Conservation (phyloP, 2,888 invertebrate species). For the Nephrotoma guestfalica region DNA sequence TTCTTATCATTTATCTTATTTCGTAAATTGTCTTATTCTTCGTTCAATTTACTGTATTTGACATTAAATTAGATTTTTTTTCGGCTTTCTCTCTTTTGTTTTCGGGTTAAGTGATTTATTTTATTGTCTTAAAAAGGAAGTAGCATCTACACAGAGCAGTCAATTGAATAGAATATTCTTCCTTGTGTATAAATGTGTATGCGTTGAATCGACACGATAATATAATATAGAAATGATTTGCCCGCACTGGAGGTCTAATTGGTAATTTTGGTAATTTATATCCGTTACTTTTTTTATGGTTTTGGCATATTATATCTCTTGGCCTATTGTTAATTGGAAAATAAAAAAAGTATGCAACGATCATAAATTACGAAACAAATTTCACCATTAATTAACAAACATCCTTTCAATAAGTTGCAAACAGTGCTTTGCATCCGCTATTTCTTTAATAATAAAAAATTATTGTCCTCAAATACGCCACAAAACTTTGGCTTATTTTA, state of each 20-base stretch:
- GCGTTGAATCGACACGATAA: not conserved
- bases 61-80: not conserved
- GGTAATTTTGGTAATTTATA: not conserved
- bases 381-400: not conserved
- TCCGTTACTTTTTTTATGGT: not conserved
- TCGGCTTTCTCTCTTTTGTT: not conserved
- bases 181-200: not conserved
- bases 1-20: constrained; percentile 1
- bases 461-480: not conserved
- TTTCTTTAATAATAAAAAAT: not conserved
- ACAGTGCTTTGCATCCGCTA: not conserved
- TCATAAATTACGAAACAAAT: not conserved
- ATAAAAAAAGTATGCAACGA: not conserved
- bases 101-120: not conserved
- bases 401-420: too few relatives aligned
- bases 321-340: not conserved
- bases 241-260: not conserved
- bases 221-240: not conserved
- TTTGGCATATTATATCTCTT: not conserved
- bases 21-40: not conserved
- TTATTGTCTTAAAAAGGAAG: not conserved
- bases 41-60: not conserved
- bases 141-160: not conserved
- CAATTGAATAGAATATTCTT: not conserved
- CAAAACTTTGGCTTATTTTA: constrained; percentile 6